These are phyloP conservation scores for Bos indicus DNA, from an alignment of 2,113 vertebrate species.

Conservation along the genomic window DNA sequence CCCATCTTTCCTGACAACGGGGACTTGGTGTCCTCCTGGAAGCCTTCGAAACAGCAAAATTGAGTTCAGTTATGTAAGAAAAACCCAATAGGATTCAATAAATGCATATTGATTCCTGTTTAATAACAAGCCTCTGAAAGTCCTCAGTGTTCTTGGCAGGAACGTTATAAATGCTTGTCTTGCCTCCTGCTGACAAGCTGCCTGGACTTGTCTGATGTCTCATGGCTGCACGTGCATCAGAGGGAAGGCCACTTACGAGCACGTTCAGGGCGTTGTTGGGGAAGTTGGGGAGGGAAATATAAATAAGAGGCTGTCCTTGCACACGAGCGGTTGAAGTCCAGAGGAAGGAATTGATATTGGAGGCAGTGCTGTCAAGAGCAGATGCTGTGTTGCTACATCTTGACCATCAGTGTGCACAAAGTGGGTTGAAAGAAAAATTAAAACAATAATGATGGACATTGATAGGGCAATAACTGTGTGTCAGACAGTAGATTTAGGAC, in stretches of 20 bases:
- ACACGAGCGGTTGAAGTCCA: background rate
- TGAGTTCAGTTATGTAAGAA: background rate
- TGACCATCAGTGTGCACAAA: background rate
- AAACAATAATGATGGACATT: background rate
- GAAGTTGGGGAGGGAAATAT: background rate
- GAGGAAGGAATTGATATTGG: background rate
- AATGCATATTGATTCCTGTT: background rate
- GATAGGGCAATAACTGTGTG: background rate
- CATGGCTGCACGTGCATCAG: background rate
- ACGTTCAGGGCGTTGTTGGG: background rate
- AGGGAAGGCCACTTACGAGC: background rate
- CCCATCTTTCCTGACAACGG: background rate
- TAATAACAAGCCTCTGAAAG: slow-evolving; percentile 29
- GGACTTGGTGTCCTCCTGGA: background rate
- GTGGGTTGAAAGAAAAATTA: background rate
- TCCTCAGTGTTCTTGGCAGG: background rate
- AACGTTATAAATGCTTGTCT: background rate
- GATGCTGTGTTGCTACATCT: background rate
- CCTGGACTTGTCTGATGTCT: background rate
- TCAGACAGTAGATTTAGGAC: background rate
- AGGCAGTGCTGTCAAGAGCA: background rate
- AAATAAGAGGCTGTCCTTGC: background rate
- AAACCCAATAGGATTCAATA: background rate
- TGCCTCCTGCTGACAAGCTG: background rate
- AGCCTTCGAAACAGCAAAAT: background rate